A percentile compares a stretch with the other conserved stretches of the same genome.
These are phyloP conservation scores for Drosophila monieri DNA, from an alignment of 2,888 invertebrate species.

Conservation along the genomic window DNA sequence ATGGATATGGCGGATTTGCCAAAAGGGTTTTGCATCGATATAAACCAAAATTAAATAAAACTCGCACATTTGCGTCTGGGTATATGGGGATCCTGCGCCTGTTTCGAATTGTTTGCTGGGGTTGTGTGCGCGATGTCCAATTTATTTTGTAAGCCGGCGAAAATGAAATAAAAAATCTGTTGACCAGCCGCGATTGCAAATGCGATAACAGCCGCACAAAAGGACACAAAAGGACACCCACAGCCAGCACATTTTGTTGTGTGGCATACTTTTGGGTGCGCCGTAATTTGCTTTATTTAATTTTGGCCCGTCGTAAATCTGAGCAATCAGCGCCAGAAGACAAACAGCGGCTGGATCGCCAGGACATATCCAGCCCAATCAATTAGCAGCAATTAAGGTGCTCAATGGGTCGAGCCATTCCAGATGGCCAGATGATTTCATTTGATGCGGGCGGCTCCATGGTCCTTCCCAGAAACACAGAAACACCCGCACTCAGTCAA, in stretches of 20 bases:
- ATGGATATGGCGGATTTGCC: slow-evolving; percentile 62
- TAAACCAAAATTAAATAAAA: slow-evolving; percentile 70
- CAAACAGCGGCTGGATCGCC: slow-evolving; percentile 5
- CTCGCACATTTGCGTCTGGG: slow-evolving; percentile 30
- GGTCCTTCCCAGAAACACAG: background rate
- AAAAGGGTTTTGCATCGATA: slow-evolving; percentile 57
- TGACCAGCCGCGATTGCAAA: slow-evolving; percentile 49
- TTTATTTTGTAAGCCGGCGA: slow-evolving; percentile 52
- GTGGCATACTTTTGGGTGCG: slow-evolving; percentile 36
- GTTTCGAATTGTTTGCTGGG: slow-evolving; percentile 20
- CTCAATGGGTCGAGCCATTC: slow-evolving; percentile 44
- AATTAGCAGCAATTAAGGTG: slow-evolving; percentile 68
- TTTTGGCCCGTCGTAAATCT: slow-evolving; percentile 64
- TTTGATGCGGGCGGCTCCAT: slow-evolving; percentile 36
- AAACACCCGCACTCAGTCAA: slow-evolving; percentile 11
- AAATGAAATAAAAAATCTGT: slow-evolving; percentile 67
- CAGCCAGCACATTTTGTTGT: slow-evolving; percentile 26
- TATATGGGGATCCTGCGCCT: background rate
- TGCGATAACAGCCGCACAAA: slow-evolving; percentile 59
- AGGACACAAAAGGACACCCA: slow-evolving; percentile 24
- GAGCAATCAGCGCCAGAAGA: slow-evolving; percentile 50
- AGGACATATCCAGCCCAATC: slow-evolving; percentile 42
- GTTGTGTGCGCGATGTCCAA: slow-evolving; percentile 33
- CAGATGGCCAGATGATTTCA: slow-evolving; percentile 4
- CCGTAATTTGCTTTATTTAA: slow-evolving; percentile 61